These are phyloP conservation scores for Corythoichthys haematopterus DNA, from an alignment of 2,113 vertebrate genomes.

Conservation along the genomic window DNA sequence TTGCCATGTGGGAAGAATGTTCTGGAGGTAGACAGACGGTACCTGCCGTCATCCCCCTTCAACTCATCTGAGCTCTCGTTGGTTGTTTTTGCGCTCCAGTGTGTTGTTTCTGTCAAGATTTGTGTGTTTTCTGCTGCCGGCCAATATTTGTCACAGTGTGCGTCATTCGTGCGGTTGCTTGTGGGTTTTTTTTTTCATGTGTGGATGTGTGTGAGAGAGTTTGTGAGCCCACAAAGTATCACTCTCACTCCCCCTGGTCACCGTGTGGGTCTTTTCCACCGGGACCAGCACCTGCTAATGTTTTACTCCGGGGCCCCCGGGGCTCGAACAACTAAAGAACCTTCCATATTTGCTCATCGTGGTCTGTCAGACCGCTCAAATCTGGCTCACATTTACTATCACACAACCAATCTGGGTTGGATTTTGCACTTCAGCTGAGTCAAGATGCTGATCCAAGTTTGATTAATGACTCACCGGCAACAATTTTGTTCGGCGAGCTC, in stretches of 20 bases:
- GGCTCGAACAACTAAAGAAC: constrained; percentile 57
- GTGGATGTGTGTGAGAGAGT: constrained; percentile 24
- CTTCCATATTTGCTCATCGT: constrained; percentile 66
- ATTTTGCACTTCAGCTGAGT: constrained; percentile 47
- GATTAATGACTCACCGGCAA: constrained; percentile 50
- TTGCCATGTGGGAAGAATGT: constrained; percentile 65
- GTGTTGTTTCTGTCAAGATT: constrained; percentile 1
- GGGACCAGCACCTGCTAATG: constrained; percentile 66
- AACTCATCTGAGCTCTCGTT: neutral
- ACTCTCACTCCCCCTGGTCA: constrained; percentile 63
- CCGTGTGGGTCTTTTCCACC: constrained; percentile 67
- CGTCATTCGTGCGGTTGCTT: constrained; percentile 40
- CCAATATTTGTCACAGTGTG: constrained; percentile 10
- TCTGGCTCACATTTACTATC: constrained; percentile 64
- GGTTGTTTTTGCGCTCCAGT: neutral
- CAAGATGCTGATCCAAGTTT: constrained; percentile 40
- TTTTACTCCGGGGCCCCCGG: constrained; percentile 61
- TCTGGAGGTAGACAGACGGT: constrained; percentile 47
- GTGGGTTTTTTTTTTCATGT: constrained; percentile 16
- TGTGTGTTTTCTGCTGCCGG: neutral
- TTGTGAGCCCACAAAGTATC: constrained; percentile 58
- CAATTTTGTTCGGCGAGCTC: constrained; percentile 34
- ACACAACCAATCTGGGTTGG: constrained; percentile 38
- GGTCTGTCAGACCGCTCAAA: constrained; percentile 54
- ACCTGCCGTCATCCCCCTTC: constrained; percentile 37